Percentiles rank a stretch among this genome's conserved stretches.
These are phyloP conservation scores for Apamea anceps DNA, from an alignment of 2,888 invertebrate species.

Conservation along the genomic window DNA sequence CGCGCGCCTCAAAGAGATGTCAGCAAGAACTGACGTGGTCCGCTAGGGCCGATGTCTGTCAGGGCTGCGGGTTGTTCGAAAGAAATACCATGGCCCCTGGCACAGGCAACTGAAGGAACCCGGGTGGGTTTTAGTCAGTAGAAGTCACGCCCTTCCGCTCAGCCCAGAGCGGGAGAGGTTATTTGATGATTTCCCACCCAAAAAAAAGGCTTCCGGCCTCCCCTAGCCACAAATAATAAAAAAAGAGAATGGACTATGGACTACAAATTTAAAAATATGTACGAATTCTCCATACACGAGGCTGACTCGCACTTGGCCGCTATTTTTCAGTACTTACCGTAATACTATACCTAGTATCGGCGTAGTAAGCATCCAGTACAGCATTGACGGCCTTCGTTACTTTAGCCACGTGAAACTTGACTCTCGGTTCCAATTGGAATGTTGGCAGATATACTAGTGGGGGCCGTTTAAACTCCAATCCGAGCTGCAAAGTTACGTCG, in stretches of 20 bases:
- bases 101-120: too few species aligned
- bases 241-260: not conserved
- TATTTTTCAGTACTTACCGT: slow-evolving; percentile 69
- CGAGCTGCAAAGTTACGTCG: slow-evolving; percentile 71
- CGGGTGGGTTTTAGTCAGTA: too few species aligned
- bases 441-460: slow-evolving; percentile 76
- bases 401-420: slow-evolving; percentile 68
- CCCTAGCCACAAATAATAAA: not conserved
- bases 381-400: slow-evolving; percentile 71
- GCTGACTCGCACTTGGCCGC: too few species aligned
- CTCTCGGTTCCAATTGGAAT: slow-evolving; percentile 79
- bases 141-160: too few species aligned
- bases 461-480: slow-evolving; percentile 83
- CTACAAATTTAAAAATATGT: not conserved
- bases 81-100: too few species aligned
- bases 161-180: too few species aligned
- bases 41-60: too few species aligned
- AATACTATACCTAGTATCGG: slow-evolving; percentile 79
- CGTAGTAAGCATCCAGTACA: slow-evolving; percentile 76
- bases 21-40: too few species aligned
- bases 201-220: too few species aligned
- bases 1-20: too few species aligned
- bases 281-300: not conserved
- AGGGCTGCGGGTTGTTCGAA: too few species aligned
- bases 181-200: too few species aligned